Base-by-base conservation (phyloP, 1,140 invertebrate species). In the Drosophila punjabiensis region DNA sequence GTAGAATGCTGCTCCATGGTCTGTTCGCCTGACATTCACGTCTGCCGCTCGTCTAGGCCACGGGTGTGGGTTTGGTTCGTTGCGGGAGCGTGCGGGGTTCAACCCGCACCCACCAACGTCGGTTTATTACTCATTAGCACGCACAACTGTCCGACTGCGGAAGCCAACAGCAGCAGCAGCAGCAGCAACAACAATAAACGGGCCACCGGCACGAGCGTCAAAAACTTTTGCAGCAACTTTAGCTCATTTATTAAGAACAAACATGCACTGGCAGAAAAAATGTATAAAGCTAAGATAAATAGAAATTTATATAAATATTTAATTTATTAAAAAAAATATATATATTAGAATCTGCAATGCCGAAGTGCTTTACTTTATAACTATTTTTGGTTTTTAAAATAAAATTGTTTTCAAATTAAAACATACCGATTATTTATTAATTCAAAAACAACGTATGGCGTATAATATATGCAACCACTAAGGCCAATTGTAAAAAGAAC, bases 111-210 rank as follows among this genome's bases (percentile, higher is more conserved):
- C 76, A 63, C 53, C 45, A 65, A 61, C 50, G 63, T 76, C 20
- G 37, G 75, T 92, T 92, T 92, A 92, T 92, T 89, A 85, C 90
- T 92, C 90, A 92, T 92, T 92, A 92, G 89, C 89, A 92, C 89
- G 89, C 89, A 86, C 87, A 74, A 71, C 64, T 37, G 56, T 74
- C 68, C 68, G 28, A 60, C 55, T 52, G 48, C 76, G 52, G 63
- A 62, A 68, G 64, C 68, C 39, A 43, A n/a, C 33, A 43, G 30
- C 33, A 56, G 55, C 63, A 41, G 53, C 32, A 55, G 52, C 62
- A 55, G 52, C 62, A 64, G 35, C 37, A 58, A 14, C 68, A 74
- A 52, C 45, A 55, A 52, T 41, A 69, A 67, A 47, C 65, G 32
- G 41, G 64, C 50, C 64, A 47, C 18, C 55, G 66, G 39, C 59